Evolutionary conservation across 2,797 vertebrate genomes (phyloP), one percentile per base, ranked within the genome.

Genomic region (Mionectes olivaceus): DNA sequence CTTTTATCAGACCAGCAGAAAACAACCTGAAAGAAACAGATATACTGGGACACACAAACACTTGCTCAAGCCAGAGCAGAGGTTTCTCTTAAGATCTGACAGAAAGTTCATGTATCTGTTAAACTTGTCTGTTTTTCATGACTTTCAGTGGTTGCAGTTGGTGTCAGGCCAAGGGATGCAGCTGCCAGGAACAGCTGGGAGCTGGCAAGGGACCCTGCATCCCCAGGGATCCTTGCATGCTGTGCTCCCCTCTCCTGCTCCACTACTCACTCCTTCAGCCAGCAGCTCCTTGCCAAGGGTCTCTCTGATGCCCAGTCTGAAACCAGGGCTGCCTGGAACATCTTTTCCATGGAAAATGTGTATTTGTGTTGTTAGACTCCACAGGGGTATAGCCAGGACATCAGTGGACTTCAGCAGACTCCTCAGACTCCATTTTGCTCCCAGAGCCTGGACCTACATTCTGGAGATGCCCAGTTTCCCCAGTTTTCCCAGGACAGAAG

Each of bases 231-330:
- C 9, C 9, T 23, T 2, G 1, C 19, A 8, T 22, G 9, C 60
- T 5, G 0, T 75, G n/a, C 3, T 6, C 10, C 6, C 21, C 32
- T 73, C 11, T 7, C 9, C 22, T 9, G 24, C 44, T 5, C 1
- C 19, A 7, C 55, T 19, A 5, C 32, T 65, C 7, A 2, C 5
- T 50, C 27, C 81, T 63, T 46, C 59, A 87, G 83, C 41, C 30
- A 70, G 33, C 57, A 81, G 30, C 37, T 68, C 55, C 67, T 41
- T 46, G 70, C 39, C 39, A 39, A 39, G 39, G 13, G 39, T 39
- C 39, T 39, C 39, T 39, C 39, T 39, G 39, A 13, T 39, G 39
- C 33, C 50, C 55, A 39, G 16, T 7, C 28, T 69, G 46, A 83
- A 89, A 46, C 16, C 44, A 70, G 33, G 41, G 12, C 52, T 67